A percentile compares a stretch with the other conserved stretches of the same genome.
These are phyloP conservation scores for Nipponacmea schrenckii DNA, from an alignment of 2,888 invertebrate genomes.

Conservation along the genomic window DNA sequence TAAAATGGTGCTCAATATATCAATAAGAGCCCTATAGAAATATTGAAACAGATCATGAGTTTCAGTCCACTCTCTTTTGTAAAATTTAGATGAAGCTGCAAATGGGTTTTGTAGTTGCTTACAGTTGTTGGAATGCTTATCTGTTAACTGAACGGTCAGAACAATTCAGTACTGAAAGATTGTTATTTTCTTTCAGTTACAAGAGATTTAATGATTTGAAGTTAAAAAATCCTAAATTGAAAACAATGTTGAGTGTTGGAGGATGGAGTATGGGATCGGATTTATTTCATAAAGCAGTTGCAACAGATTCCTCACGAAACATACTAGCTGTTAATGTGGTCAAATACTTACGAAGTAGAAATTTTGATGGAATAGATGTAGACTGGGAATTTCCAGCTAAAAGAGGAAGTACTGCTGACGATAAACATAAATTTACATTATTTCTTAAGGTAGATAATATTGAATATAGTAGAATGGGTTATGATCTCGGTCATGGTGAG, in stretches of 20 bases:
- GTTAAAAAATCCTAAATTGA: conserved; percentile 38
- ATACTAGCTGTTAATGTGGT: conserved; percentile 32
- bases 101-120: too few relatives aligned
- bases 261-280: conserved; percentile 49
- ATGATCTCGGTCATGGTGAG: too few relatives aligned
- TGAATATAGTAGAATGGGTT: too few relatives aligned
- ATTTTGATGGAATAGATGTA: conserved; percentile 87
- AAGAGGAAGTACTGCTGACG: conserved; percentile 46
- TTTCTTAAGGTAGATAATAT: conserved; percentile 33
- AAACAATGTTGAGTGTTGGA: conserved; percentile 45
- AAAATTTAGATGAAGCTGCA: too few relatives aligned
- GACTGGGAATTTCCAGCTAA: conserved; percentile 89
- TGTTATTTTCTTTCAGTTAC: conserved; percentile 24
- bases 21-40: too few relatives aligned
- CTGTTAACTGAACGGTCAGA: too few relatives aligned
- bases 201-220: conserved; percentile 35
- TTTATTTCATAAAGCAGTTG: conserved; percentile 49
- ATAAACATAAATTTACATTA: conserved; percentile 43
- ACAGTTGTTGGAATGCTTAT: too few relatives aligned
- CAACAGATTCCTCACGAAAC: conserved; percentile 36
- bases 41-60: too few relatives aligned
- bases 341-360: conserved; percentile 58
- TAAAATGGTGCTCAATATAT: too few relatives aligned
- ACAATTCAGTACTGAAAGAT: too few relatives aligned
- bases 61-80: too few relatives aligned